Evolutionary conservation across 2,113 vertebrate genomes (phyloP), one percentile per base, ranked within the genome.

Genomic region (Chaetura pelagica): DNA sequence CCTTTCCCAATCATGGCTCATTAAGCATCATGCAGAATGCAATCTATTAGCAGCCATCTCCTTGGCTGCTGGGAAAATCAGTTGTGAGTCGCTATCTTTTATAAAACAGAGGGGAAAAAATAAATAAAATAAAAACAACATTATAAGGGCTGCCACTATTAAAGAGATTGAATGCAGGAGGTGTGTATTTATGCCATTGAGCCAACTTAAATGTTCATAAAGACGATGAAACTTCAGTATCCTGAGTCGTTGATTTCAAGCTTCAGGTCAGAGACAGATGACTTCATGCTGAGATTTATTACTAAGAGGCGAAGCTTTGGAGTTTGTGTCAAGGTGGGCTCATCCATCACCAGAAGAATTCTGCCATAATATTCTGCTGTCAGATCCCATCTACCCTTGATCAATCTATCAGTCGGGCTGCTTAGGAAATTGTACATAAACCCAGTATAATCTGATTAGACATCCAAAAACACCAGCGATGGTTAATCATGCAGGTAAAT

Each of bases 181-280:
- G 86, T 69, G 61, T 90, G 73, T 93, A 91, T 96, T 97, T 95
- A 85, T 92, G 87, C 81, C 84, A 90, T 67, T 80, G 82, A 97
- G 89, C 78, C 92, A 69, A 96, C 91, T 89, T 90, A 89, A 88
- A 95, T 84, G 89, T 90, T 94, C 88, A 94, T 90, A 95, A 96
- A 95, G 93, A 95, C 75, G 72, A 95, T 59, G 85, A 87, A 96
- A 88, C 87, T 95, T 96, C 91, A 93, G 95, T 87, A 96, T 71
- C 75, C 61, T 24, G 63, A 83, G 93, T 93, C 76, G 86, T 59
- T 89, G 78, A 94, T 96, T 97, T 94, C 16, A 0, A 97, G 96
- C 93, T 96, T 97, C 90, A 93, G 97, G 97, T 97, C 96, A 96
- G 96, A 97, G 97, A 98, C 88, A 91, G 97, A 97, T 95, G 94